Conservation (phyloP, 1,140 invertebrate species). For the Drosophila repleta region DNA sequence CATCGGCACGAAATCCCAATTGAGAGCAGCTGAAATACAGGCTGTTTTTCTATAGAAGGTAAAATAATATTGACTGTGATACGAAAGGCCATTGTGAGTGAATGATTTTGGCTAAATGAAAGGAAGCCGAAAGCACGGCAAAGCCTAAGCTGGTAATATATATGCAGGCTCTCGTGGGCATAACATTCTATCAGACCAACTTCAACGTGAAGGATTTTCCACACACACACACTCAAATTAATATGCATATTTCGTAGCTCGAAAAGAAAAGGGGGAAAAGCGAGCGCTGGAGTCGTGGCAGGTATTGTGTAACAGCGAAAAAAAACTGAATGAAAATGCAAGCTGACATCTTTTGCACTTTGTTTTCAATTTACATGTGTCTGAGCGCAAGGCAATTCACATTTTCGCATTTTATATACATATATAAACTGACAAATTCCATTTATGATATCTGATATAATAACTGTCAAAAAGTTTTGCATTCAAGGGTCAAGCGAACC, state of each 20-base stretch:
- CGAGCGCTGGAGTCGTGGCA: background rate
- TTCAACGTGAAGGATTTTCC: too few species aligned
- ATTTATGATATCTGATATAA: background rate
- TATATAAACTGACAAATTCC: background rate
- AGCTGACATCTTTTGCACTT: conserved; percentile 45
- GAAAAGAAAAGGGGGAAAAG: background rate
- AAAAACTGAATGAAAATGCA: conserved; percentile 35
- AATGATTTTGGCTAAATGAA: conserved; percentile 45
- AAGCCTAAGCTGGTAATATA: conserved; percentile 22
- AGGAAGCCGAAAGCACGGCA: background rate
- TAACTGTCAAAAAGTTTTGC: conserved; percentile 36
- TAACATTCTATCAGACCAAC: background rate
- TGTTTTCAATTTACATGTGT: conserved; percentile 47
- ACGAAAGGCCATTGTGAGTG: background rate
- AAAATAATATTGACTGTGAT: conserved; percentile 27
- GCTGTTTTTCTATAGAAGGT: background rate
- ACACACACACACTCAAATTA: background rate
- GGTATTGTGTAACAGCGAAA: conserved; percentile 29
- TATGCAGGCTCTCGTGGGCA: conserved; percentile 13
- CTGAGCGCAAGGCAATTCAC: conserved; percentile 24
- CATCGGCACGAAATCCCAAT: conserved; percentile 14
- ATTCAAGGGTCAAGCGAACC: conserved; percentile 17
- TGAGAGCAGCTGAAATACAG: conserved; percentile 5
- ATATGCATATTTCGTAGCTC: conserved; percentile 13
- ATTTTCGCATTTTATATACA: conserved; percentile 4